Evolutionary conservation across 2,113 vertebrate genomes (phyloP), one percentile per base, ranked within the genome.

Genomic region (Esox niger): DNA sequence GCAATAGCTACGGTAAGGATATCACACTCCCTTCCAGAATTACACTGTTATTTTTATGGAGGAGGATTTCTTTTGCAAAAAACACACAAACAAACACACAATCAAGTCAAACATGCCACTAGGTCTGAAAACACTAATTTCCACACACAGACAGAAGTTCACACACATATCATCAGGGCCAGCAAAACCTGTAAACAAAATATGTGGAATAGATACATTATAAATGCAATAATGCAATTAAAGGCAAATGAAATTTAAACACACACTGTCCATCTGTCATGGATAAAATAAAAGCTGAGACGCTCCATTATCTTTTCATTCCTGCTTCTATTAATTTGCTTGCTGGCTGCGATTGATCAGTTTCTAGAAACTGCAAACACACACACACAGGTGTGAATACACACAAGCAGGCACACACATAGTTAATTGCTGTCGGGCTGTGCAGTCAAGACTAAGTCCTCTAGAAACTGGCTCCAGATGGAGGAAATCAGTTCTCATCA

Each of bases 151-250:
- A 91, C 91, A 88, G 87, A 89, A 91, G 90, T 83, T 90, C 91
- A 88, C 86, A 89, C 91, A 90, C 84, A 91, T 92, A 89, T 95
- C 94, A n/a, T 92, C 91, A 86, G 92, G 93, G 94, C 94, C 91
- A 91, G 91, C 90, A 86, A 95, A 97, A 96, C 93, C 95, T 94
- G 94, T 95, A 96, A 96, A 98, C 95, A 96, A 95, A 97, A 95
- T 95, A 95, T 92, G 94, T 93, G 94, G 91, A 96, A 95, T 95
- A 96, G 95, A 98, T 95, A 95, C 96, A 98, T 97, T 96, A 95
- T 96, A 95, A 96, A 96, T 91, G 92, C 93, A 94, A 95, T 94
- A 96, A 97, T 94, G 95, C 96, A 98, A 99, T 98, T 98, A 98
- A 96, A 97, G 94, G 93, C 91, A 92, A 95, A 97, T 98, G 97